Conservation (phyloP, 2,113 vertebrate genomes). For the Crotalus horridus region DNA sequence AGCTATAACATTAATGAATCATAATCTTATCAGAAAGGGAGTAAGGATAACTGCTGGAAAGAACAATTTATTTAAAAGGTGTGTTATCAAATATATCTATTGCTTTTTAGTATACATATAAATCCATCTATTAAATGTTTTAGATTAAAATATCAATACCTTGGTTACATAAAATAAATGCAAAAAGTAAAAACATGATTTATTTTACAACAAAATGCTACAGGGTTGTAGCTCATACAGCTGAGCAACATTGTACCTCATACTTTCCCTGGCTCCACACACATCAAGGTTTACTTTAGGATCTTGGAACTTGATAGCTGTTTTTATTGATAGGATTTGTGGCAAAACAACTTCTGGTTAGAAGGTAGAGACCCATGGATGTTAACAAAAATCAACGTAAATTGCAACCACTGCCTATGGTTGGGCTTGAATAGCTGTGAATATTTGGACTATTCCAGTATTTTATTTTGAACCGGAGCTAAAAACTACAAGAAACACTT, state of each 20-base stretch:
- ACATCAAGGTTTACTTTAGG: background rate
- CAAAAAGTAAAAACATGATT: conserved; percentile 38
- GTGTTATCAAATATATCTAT: background rate
- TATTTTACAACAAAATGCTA: conserved; percentile 71
- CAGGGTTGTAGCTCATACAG: conserved; percentile 23
- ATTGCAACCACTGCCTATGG: background rate
- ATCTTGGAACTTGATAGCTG: background rate
- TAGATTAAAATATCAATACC: conserved; percentile 47
- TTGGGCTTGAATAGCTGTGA: background rate
- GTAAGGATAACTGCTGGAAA: conserved; percentile 29
- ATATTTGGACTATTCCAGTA: background rate
- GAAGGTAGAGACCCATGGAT: background rate
- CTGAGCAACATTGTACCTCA: background rate
- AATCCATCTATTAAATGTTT: conserved; percentile 29
- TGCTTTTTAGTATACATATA: background rate
- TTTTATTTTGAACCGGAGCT: background rate
- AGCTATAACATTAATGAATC: conserved; percentile 36
- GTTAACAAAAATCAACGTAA: background rate
- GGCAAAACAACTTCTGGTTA: background rate
- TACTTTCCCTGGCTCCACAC: background rate
- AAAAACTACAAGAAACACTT: background rate
- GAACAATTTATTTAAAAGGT: conserved; percentile 30
- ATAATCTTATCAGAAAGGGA: conserved; percentile 9
- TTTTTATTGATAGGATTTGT: background rate
- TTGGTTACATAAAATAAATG: conserved; percentile 47